Evolutionary conservation across 2,113 vertebrate species (phyloP), one percentile per base, ranked within the genome.

Genomic region (Amphilophus citrinellus): DNA sequence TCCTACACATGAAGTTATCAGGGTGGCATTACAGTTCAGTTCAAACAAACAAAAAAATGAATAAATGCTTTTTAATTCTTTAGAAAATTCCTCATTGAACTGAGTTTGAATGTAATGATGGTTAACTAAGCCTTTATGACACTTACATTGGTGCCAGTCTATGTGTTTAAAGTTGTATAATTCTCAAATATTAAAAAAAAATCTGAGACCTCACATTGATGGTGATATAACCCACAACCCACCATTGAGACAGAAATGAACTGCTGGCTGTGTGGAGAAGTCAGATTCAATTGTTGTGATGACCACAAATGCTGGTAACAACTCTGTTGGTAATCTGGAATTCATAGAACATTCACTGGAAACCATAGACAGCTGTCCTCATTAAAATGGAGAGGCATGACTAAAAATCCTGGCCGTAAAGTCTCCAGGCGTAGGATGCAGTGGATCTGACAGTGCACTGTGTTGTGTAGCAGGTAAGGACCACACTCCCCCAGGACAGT

Each of bases 361-460:
- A 73, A 73, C 47, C 68, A 56, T 35, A 73, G 68, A 73, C 68
- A 73, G 68, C 68, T 73, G 68, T 73, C 47, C 68, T 73, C 68
- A 73, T 73, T 73, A 73, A 73, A 73, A 56, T 73, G 44, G 44
- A 73, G 68, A 56, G 47, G 47, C 47, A 73, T 73, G 68, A 56
- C 68, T 73, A 56, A 35, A 73, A 73, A 56, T 56, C 47, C 68
- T 56, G 68, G 68, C 68, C 47, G 18, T 73, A 73, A 73, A 73
- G 27, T 73, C 68, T 73, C 68, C 68, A 56, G 68, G 68, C 68
- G 68, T 73, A 56, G 68, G 47, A 73, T 73, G 68, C 2, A 73
- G 47, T 56, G 68, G 68, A 32, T 73, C 68, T 73, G 68, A 73
- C 68, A 73, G 44, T 73, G 47, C 1, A 6, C 47, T 73, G 68